A percentile compares a stretch with the other conserved stretches of the same genome.
Conservation (phyloP, 2,797 vertebrate species). For the Gymnocypris eckloni region DNA sequence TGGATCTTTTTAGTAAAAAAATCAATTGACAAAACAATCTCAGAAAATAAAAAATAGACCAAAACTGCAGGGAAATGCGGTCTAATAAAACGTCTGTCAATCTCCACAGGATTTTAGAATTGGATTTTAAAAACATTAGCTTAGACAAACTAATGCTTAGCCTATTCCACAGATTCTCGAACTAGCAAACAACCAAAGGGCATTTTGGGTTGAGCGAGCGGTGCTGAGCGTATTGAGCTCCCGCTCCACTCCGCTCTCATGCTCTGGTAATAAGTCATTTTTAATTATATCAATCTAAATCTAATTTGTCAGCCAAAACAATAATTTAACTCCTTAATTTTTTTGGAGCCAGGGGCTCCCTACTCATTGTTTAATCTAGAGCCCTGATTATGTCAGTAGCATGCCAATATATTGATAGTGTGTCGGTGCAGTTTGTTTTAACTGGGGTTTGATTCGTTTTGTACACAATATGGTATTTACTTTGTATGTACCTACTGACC, state of each 20-base stretch:
- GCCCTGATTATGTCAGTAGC: background rate
- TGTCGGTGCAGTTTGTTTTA: background rate
- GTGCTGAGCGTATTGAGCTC: too few species aligned
- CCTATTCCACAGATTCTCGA: too few species aligned
- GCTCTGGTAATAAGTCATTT: background rate
- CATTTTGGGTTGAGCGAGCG: too few species aligned
- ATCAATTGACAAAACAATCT: background rate
- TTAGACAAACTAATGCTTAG: too few species aligned
- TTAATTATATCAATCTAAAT: background rate
- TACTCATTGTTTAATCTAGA: background rate
- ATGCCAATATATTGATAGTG: background rate
- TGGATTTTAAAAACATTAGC: too few species aligned
- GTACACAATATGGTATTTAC: background rate
- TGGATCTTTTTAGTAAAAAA: background rate
- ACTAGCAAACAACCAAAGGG: too few species aligned
- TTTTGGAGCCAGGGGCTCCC: background rate
- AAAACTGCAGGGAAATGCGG: too few species aligned
- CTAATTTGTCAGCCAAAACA: background rate
- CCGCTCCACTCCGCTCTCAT: too few species aligned
- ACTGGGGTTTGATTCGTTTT: background rate
- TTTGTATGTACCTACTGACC: background rate
- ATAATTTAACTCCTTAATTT: background rate
- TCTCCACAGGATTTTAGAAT: too few species aligned
- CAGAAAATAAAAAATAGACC: too few species aligned
- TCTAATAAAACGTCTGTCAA: too few species aligned